Base-by-base conservation (phyloP, 2,888 invertebrate genomes). In the Apotomis betuletana region DNA sequence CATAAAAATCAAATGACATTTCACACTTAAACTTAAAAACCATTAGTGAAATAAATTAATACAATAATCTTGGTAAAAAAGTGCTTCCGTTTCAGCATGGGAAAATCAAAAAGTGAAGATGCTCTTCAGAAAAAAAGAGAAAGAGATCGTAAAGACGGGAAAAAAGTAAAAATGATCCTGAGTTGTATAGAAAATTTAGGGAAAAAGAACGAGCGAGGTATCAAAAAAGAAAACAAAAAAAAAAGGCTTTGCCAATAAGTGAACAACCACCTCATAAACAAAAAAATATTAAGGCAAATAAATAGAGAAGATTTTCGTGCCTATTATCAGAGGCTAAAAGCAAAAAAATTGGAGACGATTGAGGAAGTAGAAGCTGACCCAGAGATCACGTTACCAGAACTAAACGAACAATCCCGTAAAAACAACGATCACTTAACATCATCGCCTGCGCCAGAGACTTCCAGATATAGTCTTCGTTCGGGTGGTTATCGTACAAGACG, bases 161-260 rank as follows among this genome's bases (percentile, higher is more conserved):
- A 64, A 41, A 41, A 64, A 54, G n/a, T 41, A 64, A 54, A 54
- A 64, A 41, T 64, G 63, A 64, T 64, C 63, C 54, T 41, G 63
- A 64, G 10, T 9, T 54, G 10, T 41, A 64, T 41, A 64, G 54
- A 54, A 6, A 54, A 54, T 64, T 41, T 54, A 64, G 41, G 8
- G 63, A 38, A 54, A 64, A 38, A 8, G 63, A 64, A 54, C 6
- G 8, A 10, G 54, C 54, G 54, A 64, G 63, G 63, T 54, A 64
- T 41, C 52, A 54, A 15, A 64, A 13, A 44, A 64, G 63, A 54
- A 64, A 64, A 13, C 54, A 41, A 54, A 54, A 64, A 10, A 64
- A 64, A 54, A 64, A 64, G 41, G 54, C 54, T n/a, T 54, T 64
- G 10, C 41, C 54, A 64, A 55, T 64, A 54, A 54, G 10, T 44